These are phyloP conservation scores for Aphelocoma coerulescens DNA, from an alignment of 2,113 vertebrate genomes.

Conservation along the genomic window DNA sequence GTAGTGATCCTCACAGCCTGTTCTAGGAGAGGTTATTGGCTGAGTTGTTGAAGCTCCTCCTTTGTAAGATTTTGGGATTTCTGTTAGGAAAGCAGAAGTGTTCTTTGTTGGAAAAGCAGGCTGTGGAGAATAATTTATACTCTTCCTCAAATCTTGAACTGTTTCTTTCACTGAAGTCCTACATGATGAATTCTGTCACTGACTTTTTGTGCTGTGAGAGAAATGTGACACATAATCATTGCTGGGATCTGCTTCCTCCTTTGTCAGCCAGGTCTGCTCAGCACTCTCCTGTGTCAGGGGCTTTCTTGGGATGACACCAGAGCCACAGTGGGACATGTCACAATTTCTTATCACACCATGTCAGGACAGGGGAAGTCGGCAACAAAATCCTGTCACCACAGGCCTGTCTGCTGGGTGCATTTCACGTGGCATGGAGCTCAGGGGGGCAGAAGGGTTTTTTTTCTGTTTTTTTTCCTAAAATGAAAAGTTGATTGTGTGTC, in stretches of 20 bases:
- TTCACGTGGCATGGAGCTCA: neutral
- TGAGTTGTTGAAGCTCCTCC: neutral
- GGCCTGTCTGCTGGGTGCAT: neutral
- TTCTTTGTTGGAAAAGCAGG: neutral
- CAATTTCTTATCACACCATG: neutral
- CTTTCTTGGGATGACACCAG: neutral
- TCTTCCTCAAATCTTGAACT: neutral
- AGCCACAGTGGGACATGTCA: neutral
- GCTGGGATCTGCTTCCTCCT: neutral
- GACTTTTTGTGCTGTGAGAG: neutral
- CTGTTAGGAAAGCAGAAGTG: neutral
- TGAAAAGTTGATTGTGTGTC: conserved; percentile 76
- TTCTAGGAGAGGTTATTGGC: neutral
- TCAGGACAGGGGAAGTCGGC: neutral
- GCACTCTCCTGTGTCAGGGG: neutral
- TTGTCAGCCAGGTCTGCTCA: neutral
- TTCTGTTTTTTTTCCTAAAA: neutral
- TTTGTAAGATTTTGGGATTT: neutral
- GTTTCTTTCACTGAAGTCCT: neutral
- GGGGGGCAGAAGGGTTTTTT: neutral
- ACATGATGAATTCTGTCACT: accelerated
- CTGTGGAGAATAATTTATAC: neutral
- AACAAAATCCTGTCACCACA: neutral
- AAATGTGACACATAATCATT: neutral
- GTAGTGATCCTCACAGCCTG: neutral